Percentiles rank a stretch among this genome's conserved stretches.
Evolutionary conservation across 2,888 invertebrate genomes (phyloP).

Genomic region (Cerastis leucographa): DNA sequence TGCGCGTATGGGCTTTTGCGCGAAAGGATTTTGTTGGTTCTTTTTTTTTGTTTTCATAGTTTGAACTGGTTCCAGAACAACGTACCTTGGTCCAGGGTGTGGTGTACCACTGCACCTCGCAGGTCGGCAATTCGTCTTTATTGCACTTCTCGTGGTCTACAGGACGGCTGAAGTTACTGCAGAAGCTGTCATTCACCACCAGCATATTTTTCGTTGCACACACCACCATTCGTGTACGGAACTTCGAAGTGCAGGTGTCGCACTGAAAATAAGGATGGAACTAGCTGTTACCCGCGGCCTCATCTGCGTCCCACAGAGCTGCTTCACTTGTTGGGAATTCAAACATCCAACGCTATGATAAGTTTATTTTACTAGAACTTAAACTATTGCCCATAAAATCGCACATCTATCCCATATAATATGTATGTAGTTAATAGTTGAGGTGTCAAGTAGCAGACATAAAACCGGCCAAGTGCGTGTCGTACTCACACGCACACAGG

Average conservation of each 20-base stretch:
- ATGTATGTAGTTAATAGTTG: too few species aligned
- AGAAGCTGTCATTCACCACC: constrained; percentile 92
- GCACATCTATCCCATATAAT: too few species aligned
- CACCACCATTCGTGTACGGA: constrained; percentile 93
- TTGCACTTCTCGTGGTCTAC: constrained; percentile 92
- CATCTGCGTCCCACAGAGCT: neutral
- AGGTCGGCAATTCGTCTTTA: constrained; percentile 89
- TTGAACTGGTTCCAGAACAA: too few species aligned
- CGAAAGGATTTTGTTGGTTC: too few species aligned
- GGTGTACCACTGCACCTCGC: constrained; percentile 96
- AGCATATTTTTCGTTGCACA: constrained; percentile 93
- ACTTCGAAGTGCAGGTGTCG: constrained; percentile 93
- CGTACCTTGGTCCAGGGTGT: constrained; percentile 83
- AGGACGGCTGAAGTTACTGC: constrained; percentile 92
- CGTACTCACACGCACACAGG: too few species aligned
- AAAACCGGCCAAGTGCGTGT: too few species aligned
- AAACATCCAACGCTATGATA: neutral
- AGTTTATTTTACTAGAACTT: too few species aligned
- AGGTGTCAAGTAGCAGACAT: too few species aligned
- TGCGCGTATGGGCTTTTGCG: too few species aligned
- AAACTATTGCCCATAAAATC: too few species aligned
- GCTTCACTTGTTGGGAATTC: neutral
- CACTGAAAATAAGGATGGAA: constrained; percentile 93
- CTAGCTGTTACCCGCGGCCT: neutral
- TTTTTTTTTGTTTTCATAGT: too few species aligned